Base-by-base conservation (phyloP, 2,888 invertebrate species). In the Andrena bucephala region DNA sequence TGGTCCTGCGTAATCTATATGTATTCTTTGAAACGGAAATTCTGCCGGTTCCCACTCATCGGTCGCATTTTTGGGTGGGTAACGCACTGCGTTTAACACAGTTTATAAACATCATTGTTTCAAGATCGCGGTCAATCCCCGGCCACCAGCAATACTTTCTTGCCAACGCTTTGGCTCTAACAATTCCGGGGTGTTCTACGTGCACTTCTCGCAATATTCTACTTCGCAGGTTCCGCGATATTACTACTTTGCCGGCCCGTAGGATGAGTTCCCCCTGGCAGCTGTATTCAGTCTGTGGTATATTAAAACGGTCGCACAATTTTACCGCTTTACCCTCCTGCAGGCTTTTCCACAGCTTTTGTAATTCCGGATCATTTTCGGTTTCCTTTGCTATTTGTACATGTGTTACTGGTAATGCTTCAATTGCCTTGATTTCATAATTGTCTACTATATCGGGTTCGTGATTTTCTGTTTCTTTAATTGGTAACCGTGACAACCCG, bases 401-500 rank as follows among this genome's bases (percentile, higher is more conserved):
- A n/a, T 27, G n/a, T 16, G 54, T 76, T 42, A 76, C 2, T 10
- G 69, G 76, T 20, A 76, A 5, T 6, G 42, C 4, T 1, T 63
- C 20, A 0, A 69, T 76, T 5, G 29, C 10, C 0, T 76, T 48
- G 5, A 76, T 27, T 27, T 76, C 52, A 6, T 31, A 69, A 3
- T 20, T 27, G 31, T 76, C 76, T 7, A 76, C 27, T 36, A 69
- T 68, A 24, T 76, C 69, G 0, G 52, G 1, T 36, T 50, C 52
- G 2, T 1, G 1, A 1, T 3, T 29, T 0, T 54, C 16, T n/a
- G 13, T 6, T 13, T 1, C n/a, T 16, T 13, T 24, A 2, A 76
- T n/a, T 0, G 42, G 69, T 24, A 76, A 8, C 1, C 75, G 50
- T 1, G 69, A 76, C 20, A 76, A 24, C 0, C 50, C 60, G 16